Evolutionary conservation across 2,797 vertebrate species (phyloP).

Genomic region (Schizopygopsis malacanthus): DNA sequence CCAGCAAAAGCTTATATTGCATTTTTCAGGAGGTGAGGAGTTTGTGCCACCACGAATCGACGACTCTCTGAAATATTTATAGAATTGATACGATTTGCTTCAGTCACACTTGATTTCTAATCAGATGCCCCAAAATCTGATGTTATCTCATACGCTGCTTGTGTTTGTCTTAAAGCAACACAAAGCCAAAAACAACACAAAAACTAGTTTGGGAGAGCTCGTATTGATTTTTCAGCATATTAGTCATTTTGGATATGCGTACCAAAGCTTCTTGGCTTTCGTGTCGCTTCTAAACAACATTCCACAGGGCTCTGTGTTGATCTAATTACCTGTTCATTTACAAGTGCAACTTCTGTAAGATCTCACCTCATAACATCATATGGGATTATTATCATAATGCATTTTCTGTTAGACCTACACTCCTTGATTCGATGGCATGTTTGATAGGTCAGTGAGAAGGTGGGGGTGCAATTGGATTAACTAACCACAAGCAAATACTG

Average conservation of each 20-base stretch:
- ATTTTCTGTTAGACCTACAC: not conserved
- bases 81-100: constrained; percentile 69
- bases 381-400: constrained; percentile 24
- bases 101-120: constrained; percentile 63
- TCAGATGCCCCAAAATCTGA: constrained; percentile 58
- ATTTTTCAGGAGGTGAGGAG: constrained; percentile 74
- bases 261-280: constrained; percentile 13
- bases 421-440: not conserved
- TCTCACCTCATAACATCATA: not conserved
- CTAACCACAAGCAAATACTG: constrained; percentile 6
- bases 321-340: constrained; percentile 7
- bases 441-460: constrained; percentile 24
- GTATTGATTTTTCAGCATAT: constrained; percentile 23
- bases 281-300: constrained; percentile 10
- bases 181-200: constrained; percentile 26
- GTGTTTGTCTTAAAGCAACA: constrained; percentile 34
- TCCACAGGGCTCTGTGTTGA: constrained; percentile 7
- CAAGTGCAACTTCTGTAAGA: constrained; percentile 9
- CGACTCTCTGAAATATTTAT: constrained; percentile 67
- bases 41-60: constrained; percentile 69
- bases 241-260: constrained; percentile 9
- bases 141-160: not conserved
- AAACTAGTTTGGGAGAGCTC: not conserved
- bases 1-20: constrained; percentile 75
- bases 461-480: constrained; percentile 16